phyloP scores from a whole-genome alignment of 2,113 vertebrate genomes.

The Argyrosomus japonicus region DNA sequence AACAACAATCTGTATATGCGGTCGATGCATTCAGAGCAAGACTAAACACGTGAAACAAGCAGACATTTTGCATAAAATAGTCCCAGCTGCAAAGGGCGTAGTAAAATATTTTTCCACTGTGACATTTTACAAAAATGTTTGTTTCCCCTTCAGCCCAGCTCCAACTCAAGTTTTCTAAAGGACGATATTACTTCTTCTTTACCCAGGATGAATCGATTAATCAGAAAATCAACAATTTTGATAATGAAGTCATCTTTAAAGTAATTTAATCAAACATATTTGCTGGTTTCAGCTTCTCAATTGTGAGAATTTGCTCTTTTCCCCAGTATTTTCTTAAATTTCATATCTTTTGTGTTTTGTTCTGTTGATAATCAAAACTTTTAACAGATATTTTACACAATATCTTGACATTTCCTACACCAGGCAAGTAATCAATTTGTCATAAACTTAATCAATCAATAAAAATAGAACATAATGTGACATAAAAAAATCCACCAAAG shows the following conservation, averaged over 20 bases:
- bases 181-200: neutral
- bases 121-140: neutral
- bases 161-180: neutral
- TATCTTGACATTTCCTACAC: neutral
- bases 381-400: neutral
- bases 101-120: neutral
- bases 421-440: neutral
- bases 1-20: neutral
- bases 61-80: neutral
- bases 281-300: neutral
- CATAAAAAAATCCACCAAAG: too few relatives aligned
- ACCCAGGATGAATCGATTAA: neutral
- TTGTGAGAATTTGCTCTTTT: too few relatives aligned
- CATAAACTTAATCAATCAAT: neutral
- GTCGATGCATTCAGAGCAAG: neutral
- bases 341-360: neutral
- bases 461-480: too few relatives aligned
- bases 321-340: too few relatives aligned
- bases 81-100: neutral
- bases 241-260: neutral
- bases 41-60: neutral
- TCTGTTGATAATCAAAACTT: neutral
- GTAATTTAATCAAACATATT: neutral
- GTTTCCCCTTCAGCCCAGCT: neutral
- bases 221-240: too few relatives aligned